Conservation (phyloP, 2,797 vertebrate species). For the Apogon talboti region DNA sequence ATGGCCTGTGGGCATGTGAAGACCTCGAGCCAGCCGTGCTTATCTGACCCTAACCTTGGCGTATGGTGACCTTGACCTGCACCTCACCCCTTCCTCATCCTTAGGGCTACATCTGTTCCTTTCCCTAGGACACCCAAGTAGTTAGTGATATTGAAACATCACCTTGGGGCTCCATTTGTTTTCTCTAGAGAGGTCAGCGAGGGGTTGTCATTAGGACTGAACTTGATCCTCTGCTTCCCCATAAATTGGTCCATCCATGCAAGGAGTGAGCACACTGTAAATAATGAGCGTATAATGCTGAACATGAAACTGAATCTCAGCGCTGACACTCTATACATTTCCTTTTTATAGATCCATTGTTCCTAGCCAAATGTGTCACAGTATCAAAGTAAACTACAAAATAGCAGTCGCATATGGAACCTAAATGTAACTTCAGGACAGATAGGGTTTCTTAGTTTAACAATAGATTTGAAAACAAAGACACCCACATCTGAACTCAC, state of each 20-base stretch:
- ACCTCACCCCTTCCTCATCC: constrained; percentile 85
- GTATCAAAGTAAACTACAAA: constrained; percentile 18
- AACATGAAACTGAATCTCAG: constrained; percentile 72
- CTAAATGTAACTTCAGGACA: constrained; percentile 11
- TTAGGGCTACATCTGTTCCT: constrained; percentile 88
- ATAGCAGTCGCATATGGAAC: constrained; percentile 6
- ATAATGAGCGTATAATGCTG: constrained; percentile 73
- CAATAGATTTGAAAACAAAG: constrained; percentile 13
- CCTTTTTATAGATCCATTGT: constrained; percentile 56
- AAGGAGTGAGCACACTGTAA: constrained; percentile 74
- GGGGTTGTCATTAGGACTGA: constrained; percentile 86
- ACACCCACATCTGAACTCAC: constrained; percentile 18
- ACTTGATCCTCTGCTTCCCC: constrained; percentile 85
- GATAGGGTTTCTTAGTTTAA: neutral
- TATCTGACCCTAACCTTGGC: constrained; percentile 91
- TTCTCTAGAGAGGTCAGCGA: constrained; percentile 85
- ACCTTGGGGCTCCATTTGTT: constrained; percentile 90
- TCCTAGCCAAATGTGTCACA: constrained; percentile 36
- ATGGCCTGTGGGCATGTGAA: constrained; percentile 82
- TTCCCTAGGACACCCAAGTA: constrained; percentile 86
- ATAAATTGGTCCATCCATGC: constrained; percentile 78
- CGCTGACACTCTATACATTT: constrained; percentile 65
- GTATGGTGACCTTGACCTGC: constrained; percentile 90
- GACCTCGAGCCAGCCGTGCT: constrained; percentile 84
- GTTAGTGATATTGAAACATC: constrained; percentile 90